Evolutionary conservation across 2,113 vertebrate species (phyloP).

Genomic region (Etia nguti): DNA sequence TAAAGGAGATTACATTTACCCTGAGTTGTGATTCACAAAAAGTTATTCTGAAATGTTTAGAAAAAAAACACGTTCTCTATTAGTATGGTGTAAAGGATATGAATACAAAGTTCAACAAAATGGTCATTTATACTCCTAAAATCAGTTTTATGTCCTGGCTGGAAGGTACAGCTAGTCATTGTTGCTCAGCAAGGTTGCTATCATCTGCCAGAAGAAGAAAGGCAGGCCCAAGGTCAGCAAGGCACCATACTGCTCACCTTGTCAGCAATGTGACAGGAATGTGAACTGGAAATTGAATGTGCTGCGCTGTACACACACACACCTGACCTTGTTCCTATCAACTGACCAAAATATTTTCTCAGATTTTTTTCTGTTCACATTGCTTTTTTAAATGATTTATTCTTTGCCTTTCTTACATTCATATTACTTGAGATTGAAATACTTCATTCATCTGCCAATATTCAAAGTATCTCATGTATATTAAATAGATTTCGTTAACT

Average conservation of each 20-base stretch:
- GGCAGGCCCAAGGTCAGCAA: not conserved
- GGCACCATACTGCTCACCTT: not conserved
- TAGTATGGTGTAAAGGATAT: not conserved
- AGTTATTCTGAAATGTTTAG: not conserved
- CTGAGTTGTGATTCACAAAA: not conserved
- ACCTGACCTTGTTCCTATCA: slow-evolving; percentile 2
- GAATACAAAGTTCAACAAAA: not conserved
- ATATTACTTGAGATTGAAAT: not conserved
- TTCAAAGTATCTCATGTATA: not conserved
- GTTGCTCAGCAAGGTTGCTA: slow-evolving; percentile 29
- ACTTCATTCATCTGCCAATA: not conserved
- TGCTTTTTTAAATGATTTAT: not conserved
- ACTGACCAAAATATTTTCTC: not conserved
- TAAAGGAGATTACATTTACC: no score
- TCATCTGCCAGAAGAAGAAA: slow-evolving; percentile 3
- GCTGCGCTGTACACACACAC: slow-evolving; percentile 1
- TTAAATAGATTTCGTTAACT: not conserved
- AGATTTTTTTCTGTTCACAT: not conserved
- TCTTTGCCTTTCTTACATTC: not conserved
- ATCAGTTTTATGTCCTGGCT: not conserved
- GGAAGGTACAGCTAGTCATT: not conserved
- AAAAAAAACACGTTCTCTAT: not conserved
- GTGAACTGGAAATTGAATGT: slow-evolving; percentile 4
- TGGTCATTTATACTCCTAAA: not conserved
- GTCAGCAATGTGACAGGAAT: slow-evolving; percentile 4